Base-by-base conservation (phyloP, 2,888 invertebrate genomes). In the Drymonia ruficornis region DNA sequence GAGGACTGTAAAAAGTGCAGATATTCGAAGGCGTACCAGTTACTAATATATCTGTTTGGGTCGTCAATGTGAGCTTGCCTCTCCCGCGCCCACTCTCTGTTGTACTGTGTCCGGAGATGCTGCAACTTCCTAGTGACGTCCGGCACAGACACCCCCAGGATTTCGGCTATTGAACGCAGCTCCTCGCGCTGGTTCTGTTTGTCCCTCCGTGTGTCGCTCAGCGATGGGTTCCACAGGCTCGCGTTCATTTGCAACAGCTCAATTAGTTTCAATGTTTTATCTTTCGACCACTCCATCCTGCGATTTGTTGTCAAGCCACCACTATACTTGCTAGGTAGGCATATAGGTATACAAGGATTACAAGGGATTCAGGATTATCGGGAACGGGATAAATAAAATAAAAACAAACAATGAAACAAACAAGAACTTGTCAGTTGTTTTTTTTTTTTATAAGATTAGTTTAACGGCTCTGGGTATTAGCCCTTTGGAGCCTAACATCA, bases 71-170 rank as follows among this genome's bases (percentile, higher is more conserved):
- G 81, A 0, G 90, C 93, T 29, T 93, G 85, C n/a, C 91, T 84
- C 85, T 94, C 94, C 38, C 93, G 86, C 43, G 91, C 93, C 6
- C 93, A 92, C 65, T 94, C 94, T 7, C 94, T 89, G 67, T 94
- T 94, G 63, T 94, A 94, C 59, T 94, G 94, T 0, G 94, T 94
- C 3, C 94, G 86, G 40, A 94, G 80, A 56, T 94, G 94, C 62
- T 94, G 94, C 50, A 94, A 94, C 63, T 94, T 94, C 67, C 94
- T 94, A 1, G 94, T 94, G 28, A 91, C 84, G 63, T 94, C 94
- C 6, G 89, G 84, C 23, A 80, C 83, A 66, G 78, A 81, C 56
- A 91, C 82, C 9, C 81, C 83, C 18, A 91, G 78, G 52, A 84
- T 72, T 19, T 85, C 84, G 0, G 91, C 80, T 64, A 92, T 90